Evolutionary conservation across 2,797 vertebrate genomes (phyloP).

Genomic region (Enteromius viviparus): DNA sequence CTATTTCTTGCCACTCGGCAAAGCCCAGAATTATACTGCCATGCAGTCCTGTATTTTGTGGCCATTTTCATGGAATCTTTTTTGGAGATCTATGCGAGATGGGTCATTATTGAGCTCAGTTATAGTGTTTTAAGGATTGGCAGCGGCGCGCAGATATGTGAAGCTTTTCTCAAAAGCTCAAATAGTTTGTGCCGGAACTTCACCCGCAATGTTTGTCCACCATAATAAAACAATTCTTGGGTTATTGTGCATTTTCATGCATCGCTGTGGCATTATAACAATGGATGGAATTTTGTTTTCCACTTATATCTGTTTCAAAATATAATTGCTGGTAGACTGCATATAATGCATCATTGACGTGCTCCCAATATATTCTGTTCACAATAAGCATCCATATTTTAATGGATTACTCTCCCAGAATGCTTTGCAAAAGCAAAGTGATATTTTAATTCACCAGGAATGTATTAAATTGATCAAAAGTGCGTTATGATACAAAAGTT

Average conservation of each 20-base stretch:
- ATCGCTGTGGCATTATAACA: neutral
- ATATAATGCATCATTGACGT: no score
- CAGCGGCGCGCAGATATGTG: neutral
- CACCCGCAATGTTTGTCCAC: slow-evolving; percentile 6
- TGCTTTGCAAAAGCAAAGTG: neutral
- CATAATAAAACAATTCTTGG: slow-evolving; percentile 18
- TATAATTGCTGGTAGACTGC: neutral
- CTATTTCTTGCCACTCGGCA: slow-evolving; percentile 47
- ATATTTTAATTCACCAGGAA: no score
- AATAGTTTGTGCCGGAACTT: neutral
- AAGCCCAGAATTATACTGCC: slow-evolving; percentile 49
- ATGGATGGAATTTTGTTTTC: slow-evolving; percentile 37
- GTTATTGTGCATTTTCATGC: slow-evolving; percentile 15
- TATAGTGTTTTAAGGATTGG: slow-evolving; percentile 38
- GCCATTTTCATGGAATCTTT: slow-evolving; percentile 47
- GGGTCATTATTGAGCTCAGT: slow-evolving; percentile 41
- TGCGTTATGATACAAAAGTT: no score
- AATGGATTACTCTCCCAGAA: neutral
- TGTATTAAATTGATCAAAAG: no score
- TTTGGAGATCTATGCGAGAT: slow-evolving; percentile 40
- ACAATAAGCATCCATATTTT: neutral
- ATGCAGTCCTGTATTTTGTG: slow-evolving; percentile 53
- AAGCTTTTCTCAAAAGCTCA: slow-evolving; percentile 24
- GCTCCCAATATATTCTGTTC: neutral
- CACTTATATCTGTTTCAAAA: neutral